Base-by-base conservation (phyloP, 2,113 vertebrate genomes). In the Chascanopsetta lugubris region DNA sequence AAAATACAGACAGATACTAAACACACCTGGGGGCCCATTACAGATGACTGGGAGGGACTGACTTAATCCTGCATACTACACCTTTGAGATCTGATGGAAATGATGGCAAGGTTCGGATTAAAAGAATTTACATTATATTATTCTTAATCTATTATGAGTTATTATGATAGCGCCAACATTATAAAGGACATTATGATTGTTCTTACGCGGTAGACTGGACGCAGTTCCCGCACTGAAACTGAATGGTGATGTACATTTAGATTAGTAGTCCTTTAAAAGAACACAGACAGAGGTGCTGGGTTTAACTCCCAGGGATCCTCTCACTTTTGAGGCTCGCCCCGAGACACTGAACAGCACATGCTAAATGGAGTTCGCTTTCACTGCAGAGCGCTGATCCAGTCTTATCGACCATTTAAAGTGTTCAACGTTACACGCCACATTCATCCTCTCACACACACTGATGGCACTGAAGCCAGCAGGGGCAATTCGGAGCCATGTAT, bases 281-380 rank as follows among this genome's bases (percentile, higher is more conserved):
- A 15, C 6, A 15, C 34, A 38, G 12, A 38, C 22, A 29, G 25
- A 42, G 48, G 29, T 25, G 13, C 17, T 13, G 8, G 32, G 18
- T 55, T 53, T 7, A 6, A 50, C 43, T 22, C 43, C 3, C 12
- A 32, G n/a, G 32, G 3, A 20, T 11, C 32, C 47, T 20, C 5
- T 21, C 38, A 32, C 20, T 24, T 60, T 38, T 22, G 18, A 36
- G 34, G 20, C n/a, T 43, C n/a, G 3, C 42, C 18, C 7, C 1
- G 6, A 20, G 55, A 30, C 58, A 43, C 21, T 61, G 58, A 59
- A 51, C 25, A 17, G 18, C 21, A 21, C 58, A 50, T 24, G 10
- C 6, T 21, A 21, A 45, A n/a, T n/a, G n/a, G n/a, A n/a, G n/a
- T n/a, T n/a, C n/a, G n/a, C n/a, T n/a, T n/a, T n/a, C n/a, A n/a